Percentiles rank a stretch among this genome's conserved stretches.
Conservation (phyloP, 2,113 vertebrate genomes). For the Strix aluco region DNA sequence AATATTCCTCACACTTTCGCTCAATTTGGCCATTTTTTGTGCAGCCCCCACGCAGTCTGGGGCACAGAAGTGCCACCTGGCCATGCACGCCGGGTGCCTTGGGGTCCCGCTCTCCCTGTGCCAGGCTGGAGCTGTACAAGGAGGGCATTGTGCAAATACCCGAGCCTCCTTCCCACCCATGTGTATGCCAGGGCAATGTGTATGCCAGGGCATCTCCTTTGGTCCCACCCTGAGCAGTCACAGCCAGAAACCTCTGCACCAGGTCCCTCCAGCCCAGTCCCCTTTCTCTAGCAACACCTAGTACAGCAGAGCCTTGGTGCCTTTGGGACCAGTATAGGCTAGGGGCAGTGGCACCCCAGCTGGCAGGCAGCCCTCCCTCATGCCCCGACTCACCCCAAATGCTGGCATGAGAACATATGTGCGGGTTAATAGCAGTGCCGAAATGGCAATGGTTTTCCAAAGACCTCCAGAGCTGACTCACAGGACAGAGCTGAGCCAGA, state of each 20-base stretch:
- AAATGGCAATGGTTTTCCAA: neutral
- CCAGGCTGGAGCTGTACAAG: neutral
- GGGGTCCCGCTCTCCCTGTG: neutral
- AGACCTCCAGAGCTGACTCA: slow-evolving; percentile 11
- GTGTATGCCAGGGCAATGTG: fast-evolving
- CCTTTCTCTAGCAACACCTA: neutral
- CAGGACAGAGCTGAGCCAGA: neutral
- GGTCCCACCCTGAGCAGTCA: neutral
- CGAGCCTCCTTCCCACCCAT: neutral
- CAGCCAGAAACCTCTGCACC: fast-evolving
- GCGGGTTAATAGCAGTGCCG: fast-evolving
- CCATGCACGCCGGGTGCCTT: fast-evolving
- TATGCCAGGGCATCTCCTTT: fast-evolving
- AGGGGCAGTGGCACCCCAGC: neutral
- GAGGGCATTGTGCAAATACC: neutral
- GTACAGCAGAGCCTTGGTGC: neutral
- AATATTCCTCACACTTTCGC: neutral
- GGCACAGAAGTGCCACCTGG: fast-evolving
- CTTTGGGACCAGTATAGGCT: neutral
- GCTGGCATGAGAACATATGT: neutral
- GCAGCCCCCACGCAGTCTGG: neutral
- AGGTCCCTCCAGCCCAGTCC: neutral
- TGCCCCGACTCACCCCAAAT: neutral
- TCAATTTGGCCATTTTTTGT: neutral
- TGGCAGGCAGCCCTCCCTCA: neutral